Evolutionary conservation across 2,113 vertebrate species (phyloP).

Genomic region (Takifugu bimaculatus): DNA sequence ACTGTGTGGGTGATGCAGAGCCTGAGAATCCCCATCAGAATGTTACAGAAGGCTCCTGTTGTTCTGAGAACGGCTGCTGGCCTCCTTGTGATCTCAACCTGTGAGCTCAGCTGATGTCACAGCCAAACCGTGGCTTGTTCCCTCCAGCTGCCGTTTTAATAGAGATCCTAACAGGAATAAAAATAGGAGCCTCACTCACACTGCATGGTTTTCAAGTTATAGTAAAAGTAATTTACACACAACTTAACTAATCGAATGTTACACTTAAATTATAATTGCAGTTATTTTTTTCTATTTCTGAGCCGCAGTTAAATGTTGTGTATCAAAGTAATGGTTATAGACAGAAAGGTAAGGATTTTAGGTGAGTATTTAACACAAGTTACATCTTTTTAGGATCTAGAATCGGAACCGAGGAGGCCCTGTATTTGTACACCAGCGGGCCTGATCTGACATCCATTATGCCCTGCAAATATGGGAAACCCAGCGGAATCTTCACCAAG

Average conservation of each 20-base stretch:
- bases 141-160: too few relatives aligned
- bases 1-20: slow-evolving; percentile 1
- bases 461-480: slow-evolving; percentile 93
- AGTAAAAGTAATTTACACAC: too few relatives aligned
- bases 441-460: slow-evolving; percentile 91
- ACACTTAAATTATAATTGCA: too few relatives aligned
- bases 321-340: too few relatives aligned
- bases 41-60: slow-evolving; percentile 33
- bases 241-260: too few relatives aligned
- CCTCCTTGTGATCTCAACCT: slow-evolving; percentile 31
- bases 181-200: too few relatives aligned
- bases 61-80: slow-evolving; percentile 30
- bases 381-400: slow-evolving; percentile 77
- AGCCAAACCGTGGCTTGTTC: too few relatives aligned
- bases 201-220: too few relatives aligned
- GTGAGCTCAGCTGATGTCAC: slow-evolving; percentile 30
- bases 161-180: too few relatives aligned
- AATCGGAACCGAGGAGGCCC: slow-evolving; percentile 87
- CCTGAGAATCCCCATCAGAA: slow-evolving; percentile 8
- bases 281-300: too few relatives aligned
- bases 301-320: too few relatives aligned
- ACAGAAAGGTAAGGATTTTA: too few relatives aligned
- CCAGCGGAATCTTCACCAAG: slow-evolving; percentile 78
- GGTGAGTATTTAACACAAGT: neutral
- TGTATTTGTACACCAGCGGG: slow-evolving; percentile 87